Percentiles rank a stretch among this genome's conserved stretches.
These are phyloP conservation scores for Platerodrilus igneus DNA, from an alignment of 2,888 invertebrate species.

Conservation along the genomic window DNA sequence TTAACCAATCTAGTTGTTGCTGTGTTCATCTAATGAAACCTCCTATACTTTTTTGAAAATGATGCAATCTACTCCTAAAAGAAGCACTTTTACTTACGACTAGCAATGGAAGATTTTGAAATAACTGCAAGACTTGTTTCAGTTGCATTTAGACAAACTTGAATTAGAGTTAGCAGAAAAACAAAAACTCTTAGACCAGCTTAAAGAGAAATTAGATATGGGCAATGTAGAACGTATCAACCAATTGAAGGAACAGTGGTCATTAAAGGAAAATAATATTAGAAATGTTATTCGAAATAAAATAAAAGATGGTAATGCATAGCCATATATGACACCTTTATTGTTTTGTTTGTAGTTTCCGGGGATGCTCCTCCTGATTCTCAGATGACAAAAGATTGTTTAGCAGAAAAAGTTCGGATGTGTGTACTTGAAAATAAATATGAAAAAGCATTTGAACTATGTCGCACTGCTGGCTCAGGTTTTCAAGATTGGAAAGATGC, in stretches of 20 bases:
- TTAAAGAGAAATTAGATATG: constrained; percentile 56
- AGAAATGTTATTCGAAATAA: constrained; percentile 51
- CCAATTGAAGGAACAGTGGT: constrained; percentile 50
- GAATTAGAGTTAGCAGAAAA: constrained; percentile 58
- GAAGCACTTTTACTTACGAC: too few relatives aligned
- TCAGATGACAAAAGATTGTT: constrained; percentile 15
- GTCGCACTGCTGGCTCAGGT: constrained; percentile 16
- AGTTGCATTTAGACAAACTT: constrained; percentile 46
- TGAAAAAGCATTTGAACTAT: constrained; percentile 49
- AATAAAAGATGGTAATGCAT: constrained; percentile 26
- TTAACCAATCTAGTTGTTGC: too few relatives aligned
- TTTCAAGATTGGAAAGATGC: constrained; percentile 19
- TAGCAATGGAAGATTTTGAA: too few relatives aligned
- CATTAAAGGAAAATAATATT: constrained; percentile 52
- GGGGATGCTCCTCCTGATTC: constrained; percentile 5
- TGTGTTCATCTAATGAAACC: too few relatives aligned
- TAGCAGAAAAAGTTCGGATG: constrained; percentile 41
- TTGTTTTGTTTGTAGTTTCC: constrained; percentile 4
- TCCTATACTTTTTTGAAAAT: too few relatives aligned
- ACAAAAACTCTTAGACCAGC: constrained; percentile 34
- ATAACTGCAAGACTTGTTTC: constrained; percentile 34
- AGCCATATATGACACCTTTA: constrained; percentile 5
- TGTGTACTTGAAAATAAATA: constrained; percentile 51
- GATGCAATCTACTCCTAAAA: too few relatives aligned
- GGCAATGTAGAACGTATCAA: constrained; percentile 50